phyloP scores from a whole-genome alignment of 2,888 invertebrate species.

The Acanthosoma haemorrhoidale region DNA sequence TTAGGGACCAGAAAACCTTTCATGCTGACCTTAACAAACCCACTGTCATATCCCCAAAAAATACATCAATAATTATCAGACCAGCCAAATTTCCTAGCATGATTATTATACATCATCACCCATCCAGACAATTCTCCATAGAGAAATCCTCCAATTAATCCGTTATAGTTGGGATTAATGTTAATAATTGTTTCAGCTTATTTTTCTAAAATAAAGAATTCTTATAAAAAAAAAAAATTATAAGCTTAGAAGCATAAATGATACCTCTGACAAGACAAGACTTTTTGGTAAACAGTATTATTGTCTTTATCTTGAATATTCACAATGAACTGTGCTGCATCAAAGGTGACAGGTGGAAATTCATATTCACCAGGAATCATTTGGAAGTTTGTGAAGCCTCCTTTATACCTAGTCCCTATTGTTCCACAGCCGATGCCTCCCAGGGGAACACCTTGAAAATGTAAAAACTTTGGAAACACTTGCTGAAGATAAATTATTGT shows the following conservation, averaged over 20 bases:
- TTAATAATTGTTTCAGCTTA: too few species aligned
- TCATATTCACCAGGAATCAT: conserved; percentile 84
- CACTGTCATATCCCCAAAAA: too few species aligned
- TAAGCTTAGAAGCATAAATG: not conserved
- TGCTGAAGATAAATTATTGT: not conserved
- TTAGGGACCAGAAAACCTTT: too few species aligned
- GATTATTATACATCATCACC: too few species aligned
- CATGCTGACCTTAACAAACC: too few species aligned
- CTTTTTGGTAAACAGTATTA: conserved; percentile 69
- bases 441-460: conserved; percentile 65
- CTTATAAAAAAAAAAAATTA: not conserved
- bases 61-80: too few species aligned
- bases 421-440: conserved; percentile 77
- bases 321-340: conserved; percentile 85
- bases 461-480: conserved; percentile 17
- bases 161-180: too few species aligned
- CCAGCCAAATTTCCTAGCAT: too few species aligned
- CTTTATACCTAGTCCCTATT: conserved; percentile 86
- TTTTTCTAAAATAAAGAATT: too few species aligned
- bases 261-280: conserved; percentile 68
- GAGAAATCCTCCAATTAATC: too few species aligned
- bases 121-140: too few species aligned
- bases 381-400: conserved; percentile 89
- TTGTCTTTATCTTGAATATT: conserved; percentile 67
- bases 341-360: conserved; percentile 62